Conservation (phyloP, 2,797 vertebrate species). For the Huso huso region DNA sequence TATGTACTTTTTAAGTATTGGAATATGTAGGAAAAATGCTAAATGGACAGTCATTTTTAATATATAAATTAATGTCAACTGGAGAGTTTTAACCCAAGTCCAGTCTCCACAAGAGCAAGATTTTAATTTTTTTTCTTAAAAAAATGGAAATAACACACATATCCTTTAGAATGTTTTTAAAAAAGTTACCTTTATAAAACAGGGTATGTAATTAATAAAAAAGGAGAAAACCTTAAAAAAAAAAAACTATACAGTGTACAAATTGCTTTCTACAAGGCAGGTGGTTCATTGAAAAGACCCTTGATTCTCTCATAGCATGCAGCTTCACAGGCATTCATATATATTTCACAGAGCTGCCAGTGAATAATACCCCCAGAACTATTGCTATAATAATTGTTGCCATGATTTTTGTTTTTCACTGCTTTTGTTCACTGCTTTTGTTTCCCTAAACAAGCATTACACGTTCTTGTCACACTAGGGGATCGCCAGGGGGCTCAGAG, state of each 20-base stretch:
- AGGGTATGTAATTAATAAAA: conserved; percentile 68
- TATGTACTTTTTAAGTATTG: conserved; percentile 79
- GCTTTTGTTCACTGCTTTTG: conserved; percentile 70
- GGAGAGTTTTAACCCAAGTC: conserved; percentile 97
- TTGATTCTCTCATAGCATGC: conserved; percentile 68
- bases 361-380: conserved; percentile 75
- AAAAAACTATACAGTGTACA: conserved; percentile 97
- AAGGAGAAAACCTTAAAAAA: conserved; percentile 70
- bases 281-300: conserved; percentile 80
- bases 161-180: conserved; percentile 77
- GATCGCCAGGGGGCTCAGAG: conserved; percentile 66
- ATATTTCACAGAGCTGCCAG: conserved; percentile 74
- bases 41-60: conserved; percentile 72
- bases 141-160: conserved; percentile 77
- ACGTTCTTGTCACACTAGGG: conserved; percentile 60
- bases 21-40: conserved; percentile 64
- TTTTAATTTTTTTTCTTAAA: conserved; percentile 56
- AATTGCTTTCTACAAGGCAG: conserved; percentile 90
- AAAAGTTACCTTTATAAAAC: conserved; percentile 80
- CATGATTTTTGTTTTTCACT: conserved; percentile 73
- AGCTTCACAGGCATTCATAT: conserved; percentile 82
- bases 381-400: conserved; percentile 73
- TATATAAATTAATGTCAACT: conserved; percentile 76
- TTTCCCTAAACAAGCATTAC: conserved; percentile 71
- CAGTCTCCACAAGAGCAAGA: conserved; percentile 75